Conservation (phyloP, 1,140 invertebrate species). For the Steinernema feltiae region DNA sequence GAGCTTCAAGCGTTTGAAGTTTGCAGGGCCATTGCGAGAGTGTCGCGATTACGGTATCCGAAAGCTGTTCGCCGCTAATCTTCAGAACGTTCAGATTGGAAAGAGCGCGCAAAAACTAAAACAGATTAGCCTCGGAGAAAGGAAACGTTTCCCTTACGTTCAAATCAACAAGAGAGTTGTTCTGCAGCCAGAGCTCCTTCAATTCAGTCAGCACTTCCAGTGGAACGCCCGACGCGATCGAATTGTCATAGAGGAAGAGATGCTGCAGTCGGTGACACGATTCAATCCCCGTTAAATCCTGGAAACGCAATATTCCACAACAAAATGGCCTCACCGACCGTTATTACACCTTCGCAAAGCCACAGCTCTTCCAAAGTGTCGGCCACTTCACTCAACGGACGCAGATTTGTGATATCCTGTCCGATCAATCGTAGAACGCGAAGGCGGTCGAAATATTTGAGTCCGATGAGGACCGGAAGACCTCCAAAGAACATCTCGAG, state of each 20-base stretch:
- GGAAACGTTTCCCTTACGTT: conserved; percentile 16
- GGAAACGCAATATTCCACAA: conserved; percentile 1
- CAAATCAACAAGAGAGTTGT: conserved; percentile 34
- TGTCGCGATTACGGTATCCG: conserved; percentile 31
- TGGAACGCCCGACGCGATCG: conserved; percentile 30
- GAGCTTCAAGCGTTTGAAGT: conserved; percentile 42
- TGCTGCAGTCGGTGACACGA: conserved; percentile 37
- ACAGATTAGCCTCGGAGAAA: neutral
- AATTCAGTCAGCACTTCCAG: conserved; percentile 28
- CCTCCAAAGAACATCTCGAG: conserved; percentile 53
- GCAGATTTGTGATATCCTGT: conserved; percentile 42
- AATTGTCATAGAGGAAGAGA: conserved; percentile 47
- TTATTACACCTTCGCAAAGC: conserved; percentile 49
- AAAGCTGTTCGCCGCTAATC: conserved; percentile 39
- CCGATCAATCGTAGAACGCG: conserved; percentile 35
- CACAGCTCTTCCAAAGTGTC: conserved; percentile 47
- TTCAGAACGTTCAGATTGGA: conserved; percentile 34
- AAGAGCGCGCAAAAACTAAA: conserved; percentile 38
- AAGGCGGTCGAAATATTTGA: conserved; percentile 42
- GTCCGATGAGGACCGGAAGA: conserved; percentile 45
- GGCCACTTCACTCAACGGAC: conserved; percentile 41
- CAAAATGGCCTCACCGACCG: conserved; percentile 8
- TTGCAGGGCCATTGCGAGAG: conserved; percentile 39
- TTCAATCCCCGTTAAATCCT: conserved; percentile 47
- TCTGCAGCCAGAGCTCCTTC: conserved; percentile 39